Evolutionary conservation across 2,113 vertebrate genomes (phyloP), one percentile per base, ranked within the genome.

Genomic region (Callospermophilus lateralis): DNA sequence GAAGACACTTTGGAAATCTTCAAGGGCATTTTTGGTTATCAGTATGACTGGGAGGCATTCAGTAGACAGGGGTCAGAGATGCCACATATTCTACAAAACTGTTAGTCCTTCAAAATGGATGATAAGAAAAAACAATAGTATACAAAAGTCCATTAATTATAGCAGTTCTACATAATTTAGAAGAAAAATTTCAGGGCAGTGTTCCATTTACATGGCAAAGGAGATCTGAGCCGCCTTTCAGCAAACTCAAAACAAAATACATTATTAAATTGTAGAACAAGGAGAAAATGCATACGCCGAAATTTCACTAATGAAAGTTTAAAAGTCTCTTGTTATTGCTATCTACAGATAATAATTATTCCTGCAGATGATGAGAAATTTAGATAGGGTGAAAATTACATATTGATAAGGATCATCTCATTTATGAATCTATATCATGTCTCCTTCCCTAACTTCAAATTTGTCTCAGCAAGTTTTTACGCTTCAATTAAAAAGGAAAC

Each of bases 191-290:
- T n/a, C n/a, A n/a, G 15, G 15, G 20, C 8, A 63, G 45, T 85
- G 45, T 15, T 95, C 6, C 78, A 51, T 20, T 80, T 65, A 84
- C 55, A 65, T 22, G 6, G 32, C 19, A 70, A 45, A 58, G 28
- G 55, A 51, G 13, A 86, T 48, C 3, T 74, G n/a, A 78, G 51
- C 32, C 7, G 30, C 22, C 48, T 61, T 80, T 93, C 24, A 74
- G 17, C 42, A 90, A 28, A 78, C 32, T 70, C 70, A 68, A 74
- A 91, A 96, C 22, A 95, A 90, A 96, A 42, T 28, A 84, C 37
- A 77, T 72, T 58, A 48, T 55, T 87, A 77, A 84, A 34, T 42
- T 32, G n/a, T 19, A 58, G 65, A n/a, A 85, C 67, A 67, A 2
- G 16, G 37, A 67, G 39, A 91, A 78, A 61, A 84, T n/a, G 68